Evolutionary conservation across 2,888 invertebrate species (phyloP).

Genomic region (Oscheius onirici): DNA sequence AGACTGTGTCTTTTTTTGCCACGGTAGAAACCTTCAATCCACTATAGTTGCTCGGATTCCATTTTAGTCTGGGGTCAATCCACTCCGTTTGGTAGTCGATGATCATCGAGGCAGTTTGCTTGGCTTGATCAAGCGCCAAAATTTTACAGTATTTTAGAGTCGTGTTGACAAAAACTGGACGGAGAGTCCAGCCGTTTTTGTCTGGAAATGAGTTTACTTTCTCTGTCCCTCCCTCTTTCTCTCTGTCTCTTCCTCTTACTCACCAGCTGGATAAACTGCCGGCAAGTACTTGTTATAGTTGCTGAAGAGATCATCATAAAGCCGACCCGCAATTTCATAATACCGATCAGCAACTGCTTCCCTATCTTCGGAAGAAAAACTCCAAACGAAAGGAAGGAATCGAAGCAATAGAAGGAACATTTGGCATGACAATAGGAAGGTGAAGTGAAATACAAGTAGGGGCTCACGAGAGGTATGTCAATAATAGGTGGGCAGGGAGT

Average conservation of each 20-base stretch:
- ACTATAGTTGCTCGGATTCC: constrained; percentile 15
- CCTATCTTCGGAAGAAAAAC: no score
- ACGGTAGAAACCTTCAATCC: not conserved
- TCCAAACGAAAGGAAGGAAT: no score
- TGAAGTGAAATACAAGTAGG: no score
- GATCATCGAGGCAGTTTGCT: not conserved
- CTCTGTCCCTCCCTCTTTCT: no score
- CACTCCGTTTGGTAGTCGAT: not conserved
- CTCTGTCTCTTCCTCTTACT: no score
- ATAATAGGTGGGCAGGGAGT: no score
- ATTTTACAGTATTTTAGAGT: constrained; percentile 1
- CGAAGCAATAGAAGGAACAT: no score
- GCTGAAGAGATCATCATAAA: not conserved
- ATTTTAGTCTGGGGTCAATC: constrained; percentile 10
- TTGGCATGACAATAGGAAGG: no score
- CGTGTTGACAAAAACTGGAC: not conserved
- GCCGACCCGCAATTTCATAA: no score
- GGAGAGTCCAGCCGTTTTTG: not conserved
- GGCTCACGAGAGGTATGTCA: no score
- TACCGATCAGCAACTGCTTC: no score
- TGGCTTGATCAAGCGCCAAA: not conserved
- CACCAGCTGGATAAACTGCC: not conserved
- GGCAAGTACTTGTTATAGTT: not conserved
- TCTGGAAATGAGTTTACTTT: no score
- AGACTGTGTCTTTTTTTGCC: not conserved